A percentile compares a stretch with the other conserved stretches of the same genome.
phyloP scores from a whole-genome alignment of 2,797 vertebrate genomes.

The Sebastes jordani region DNA sequence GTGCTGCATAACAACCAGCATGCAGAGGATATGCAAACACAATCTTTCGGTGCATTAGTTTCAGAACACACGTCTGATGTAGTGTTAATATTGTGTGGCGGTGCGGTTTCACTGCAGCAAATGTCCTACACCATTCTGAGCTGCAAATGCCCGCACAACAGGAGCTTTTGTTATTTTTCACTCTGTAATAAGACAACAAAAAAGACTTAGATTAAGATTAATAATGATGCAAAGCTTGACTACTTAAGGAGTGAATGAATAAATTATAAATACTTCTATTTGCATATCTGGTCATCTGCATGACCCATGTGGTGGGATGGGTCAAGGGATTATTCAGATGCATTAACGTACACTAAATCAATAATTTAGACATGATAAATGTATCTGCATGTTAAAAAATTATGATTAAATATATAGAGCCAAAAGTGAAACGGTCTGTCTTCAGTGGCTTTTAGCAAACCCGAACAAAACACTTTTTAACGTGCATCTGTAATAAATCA shows the following conservation, averaged over 20 bases:
- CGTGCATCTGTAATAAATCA: no score
- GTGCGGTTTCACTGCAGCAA: slow-evolving; percentile 19
- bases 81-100: slow-evolving; percentile 14
- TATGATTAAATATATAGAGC: background rate
- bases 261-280: slow-evolving; percentile 4
- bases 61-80: slow-evolving; percentile 35
- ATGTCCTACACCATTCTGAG: slow-evolving; percentile 9
- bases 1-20: slow-evolving; percentile 41
- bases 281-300: slow-evolving; percentile 9
- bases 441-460: no score
- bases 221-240: background rate
- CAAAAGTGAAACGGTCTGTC: background rate
- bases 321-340: background rate
- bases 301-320: background rate
- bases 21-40: slow-evolving; percentile 51
- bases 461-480: no score
- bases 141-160: background rate
- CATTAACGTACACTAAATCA: background rate
- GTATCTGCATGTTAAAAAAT: background rate
- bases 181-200: background rate
- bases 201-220: background rate
- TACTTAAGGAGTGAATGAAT: background rate
- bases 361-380: background rate
- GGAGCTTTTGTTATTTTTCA: background rate
- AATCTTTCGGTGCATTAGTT: slow-evolving; percentile 52